Conservation (phyloP, 2,113 vertebrate genomes). For the Silurus meridionalis region DNA sequence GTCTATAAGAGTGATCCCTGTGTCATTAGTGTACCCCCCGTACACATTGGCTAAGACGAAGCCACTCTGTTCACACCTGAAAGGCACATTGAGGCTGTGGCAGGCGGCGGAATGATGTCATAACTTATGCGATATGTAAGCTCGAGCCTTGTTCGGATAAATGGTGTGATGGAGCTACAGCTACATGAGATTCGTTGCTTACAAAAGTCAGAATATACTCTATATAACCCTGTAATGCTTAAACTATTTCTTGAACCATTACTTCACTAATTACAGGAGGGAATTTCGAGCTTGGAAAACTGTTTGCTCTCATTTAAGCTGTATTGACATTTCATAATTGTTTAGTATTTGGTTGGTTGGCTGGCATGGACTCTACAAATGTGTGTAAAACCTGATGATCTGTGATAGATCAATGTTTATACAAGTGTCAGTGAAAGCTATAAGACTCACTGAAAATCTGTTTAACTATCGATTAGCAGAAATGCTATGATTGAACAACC, state of each 20-base stretch:
- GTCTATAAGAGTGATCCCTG: conserved; percentile 30
- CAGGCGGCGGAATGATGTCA: conserved; percentile 40
- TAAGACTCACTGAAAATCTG: too few species aligned
- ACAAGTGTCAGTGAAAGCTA: too few species aligned
- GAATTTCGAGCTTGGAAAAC: not conserved
- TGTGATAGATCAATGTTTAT: too few species aligned
- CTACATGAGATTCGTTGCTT: not conserved
- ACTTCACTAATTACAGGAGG: not conserved
- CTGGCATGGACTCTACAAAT: not conserved
- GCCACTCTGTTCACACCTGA: conserved; percentile 33
- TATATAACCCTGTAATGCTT: not conserved
- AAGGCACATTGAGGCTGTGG: conserved; percentile 40
- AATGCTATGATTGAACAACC: not conserved
- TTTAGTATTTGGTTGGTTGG: not conserved
- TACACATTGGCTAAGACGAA: conserved; percentile 17
- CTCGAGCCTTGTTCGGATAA: not conserved
- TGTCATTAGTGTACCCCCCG: not conserved
- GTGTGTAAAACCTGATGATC: not conserved
- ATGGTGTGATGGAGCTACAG: not conserved
- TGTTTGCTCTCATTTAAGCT: too few species aligned
- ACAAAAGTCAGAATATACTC: not conserved
- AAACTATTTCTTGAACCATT: not conserved
- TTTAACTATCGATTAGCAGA: not conserved
- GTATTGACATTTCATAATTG: not conserved
- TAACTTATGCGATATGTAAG: conserved; percentile 19